These are phyloP conservation scores for Pectinophora gossypiella DNA, from an alignment of 1,140 invertebrate species.

Conservation along the genomic window DNA sequence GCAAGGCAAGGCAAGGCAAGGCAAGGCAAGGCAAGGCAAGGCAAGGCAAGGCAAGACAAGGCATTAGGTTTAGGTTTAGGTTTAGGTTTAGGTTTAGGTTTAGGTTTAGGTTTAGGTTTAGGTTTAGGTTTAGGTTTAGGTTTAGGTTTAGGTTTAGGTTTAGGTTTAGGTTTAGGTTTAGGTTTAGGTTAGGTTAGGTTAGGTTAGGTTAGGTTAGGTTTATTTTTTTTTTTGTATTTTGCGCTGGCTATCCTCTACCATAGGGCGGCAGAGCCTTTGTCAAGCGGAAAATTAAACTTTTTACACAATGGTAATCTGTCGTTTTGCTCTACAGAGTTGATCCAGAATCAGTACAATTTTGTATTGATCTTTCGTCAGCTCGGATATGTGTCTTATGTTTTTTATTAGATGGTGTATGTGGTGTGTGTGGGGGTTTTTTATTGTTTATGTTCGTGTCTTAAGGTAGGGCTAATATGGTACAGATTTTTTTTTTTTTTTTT, in stretches of 20 bases:
- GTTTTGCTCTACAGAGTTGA: neutral
- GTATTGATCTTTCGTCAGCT: neutral
- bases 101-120: neutral
- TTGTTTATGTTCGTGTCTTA: neutral
- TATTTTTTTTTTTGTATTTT: neutral
- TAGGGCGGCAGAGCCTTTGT: neutral
- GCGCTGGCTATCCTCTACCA: neutral
- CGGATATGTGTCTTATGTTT: neutral
- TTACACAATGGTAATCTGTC: neutral
- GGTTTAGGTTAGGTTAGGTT: conserved; percentile 1
- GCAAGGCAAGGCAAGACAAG: neutral
- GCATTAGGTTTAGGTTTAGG: neutral
- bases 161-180: neutral
- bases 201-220: conserved; percentile 1
- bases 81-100: neutral
- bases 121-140: conserved; percentile 2
- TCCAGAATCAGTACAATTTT: neutral
- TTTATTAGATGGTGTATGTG: neutral
- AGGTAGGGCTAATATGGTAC: neutral
- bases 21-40: neutral
- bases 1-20: neutral
- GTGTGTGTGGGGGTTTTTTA: neutral
- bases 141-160: neutral
- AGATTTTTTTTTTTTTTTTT: neutral
- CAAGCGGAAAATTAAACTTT: neutral